Percentiles rank a stretch among this genome's conserved stretches.
phyloP scores from a whole-genome alignment of 1,140 invertebrate genomes.

The Drosophila lacteicornis region DNA sequence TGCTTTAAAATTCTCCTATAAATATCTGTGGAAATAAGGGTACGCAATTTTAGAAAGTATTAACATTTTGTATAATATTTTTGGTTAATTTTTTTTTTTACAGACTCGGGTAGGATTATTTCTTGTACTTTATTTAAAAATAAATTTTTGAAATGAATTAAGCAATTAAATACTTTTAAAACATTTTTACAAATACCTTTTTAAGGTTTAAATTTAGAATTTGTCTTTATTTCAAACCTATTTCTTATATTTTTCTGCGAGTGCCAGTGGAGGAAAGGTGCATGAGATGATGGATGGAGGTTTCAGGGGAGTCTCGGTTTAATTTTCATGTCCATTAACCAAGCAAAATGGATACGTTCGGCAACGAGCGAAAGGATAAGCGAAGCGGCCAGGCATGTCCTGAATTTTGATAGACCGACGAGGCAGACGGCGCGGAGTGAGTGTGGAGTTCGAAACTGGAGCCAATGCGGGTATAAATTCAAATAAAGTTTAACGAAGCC shows the following conservation, averaged over 20 bases:
- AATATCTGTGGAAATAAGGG: no score
- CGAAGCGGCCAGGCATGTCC: conserved; percentile 45
- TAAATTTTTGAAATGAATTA: no score
- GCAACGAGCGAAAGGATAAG: conserved; percentile 74
- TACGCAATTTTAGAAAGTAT: no score
- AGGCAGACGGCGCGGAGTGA: background rate
- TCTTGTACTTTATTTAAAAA: background rate
- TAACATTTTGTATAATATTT: background rate
- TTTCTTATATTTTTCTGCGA: background rate
- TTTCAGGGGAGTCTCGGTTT: conserved; percentile 41
- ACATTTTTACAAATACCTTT: no score
- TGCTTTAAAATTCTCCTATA: no score
- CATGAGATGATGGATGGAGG: conserved; percentile 6
- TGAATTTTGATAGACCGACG: conserved; percentile 56
- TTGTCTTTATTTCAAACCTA: accelerated
- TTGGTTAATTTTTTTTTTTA: background rate
- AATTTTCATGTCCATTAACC: conserved; percentile 85
- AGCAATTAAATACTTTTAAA: no score
- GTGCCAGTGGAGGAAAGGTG: conserved; percentile 10
- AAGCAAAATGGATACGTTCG: conserved; percentile 70
- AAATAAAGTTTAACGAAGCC: conserved; percentile 83
- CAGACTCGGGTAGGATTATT: background rate
- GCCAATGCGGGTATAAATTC: conserved; percentile 70
- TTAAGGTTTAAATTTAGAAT: no score
- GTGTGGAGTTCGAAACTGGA: conserved; percentile 67